Conservation (phyloP, 2,888 invertebrate species). For the Bombylius major region DNA sequence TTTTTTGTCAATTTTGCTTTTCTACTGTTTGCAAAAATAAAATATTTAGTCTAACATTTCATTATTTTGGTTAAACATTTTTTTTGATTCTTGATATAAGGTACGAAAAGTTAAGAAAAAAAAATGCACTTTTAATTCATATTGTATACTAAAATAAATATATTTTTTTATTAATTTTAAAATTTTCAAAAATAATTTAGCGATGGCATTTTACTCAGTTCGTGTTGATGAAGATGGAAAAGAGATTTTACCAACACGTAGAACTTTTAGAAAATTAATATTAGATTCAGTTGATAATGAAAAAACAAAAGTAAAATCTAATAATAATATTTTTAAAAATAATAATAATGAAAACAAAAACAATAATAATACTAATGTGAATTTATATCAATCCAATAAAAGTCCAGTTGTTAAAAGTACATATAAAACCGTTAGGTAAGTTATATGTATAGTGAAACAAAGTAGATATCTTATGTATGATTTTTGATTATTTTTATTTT, state of each 20-base stretch:
- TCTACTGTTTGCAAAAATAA: too few species aligned
- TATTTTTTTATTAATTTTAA: too few species aligned
- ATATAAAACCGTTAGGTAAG: slow-evolving; percentile 6
- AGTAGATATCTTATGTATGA: not conserved
- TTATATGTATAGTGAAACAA: not conserved
- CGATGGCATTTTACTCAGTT: slow-evolving; percentile 23
- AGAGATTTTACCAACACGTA: slow-evolving; percentile 9
- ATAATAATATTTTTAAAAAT: not conserved
- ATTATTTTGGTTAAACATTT: too few species aligned
- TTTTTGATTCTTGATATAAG: too few species aligned
- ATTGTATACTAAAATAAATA: too few species aligned
- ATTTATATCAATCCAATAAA: too few species aligned
- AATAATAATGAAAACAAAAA: not conserved
- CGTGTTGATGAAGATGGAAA: slow-evolving; percentile 19
- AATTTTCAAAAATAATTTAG: too few species aligned
- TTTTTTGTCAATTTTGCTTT: too few species aligned
- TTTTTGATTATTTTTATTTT: not conserved
- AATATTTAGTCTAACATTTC: too few species aligned
- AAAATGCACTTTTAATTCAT: too few species aligned
- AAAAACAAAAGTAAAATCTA: too few species aligned
- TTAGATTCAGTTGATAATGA: not conserved
- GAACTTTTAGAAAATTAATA: not conserved
- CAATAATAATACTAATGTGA: not conserved
- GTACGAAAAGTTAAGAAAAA: too few species aligned
- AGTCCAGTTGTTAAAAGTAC: not conserved